Evolutionary conservation across 2,113 vertebrate genomes (phyloP), one percentile per base, ranked within the genome.

Genomic region (zebrafish (Danio rerio)): DNA sequence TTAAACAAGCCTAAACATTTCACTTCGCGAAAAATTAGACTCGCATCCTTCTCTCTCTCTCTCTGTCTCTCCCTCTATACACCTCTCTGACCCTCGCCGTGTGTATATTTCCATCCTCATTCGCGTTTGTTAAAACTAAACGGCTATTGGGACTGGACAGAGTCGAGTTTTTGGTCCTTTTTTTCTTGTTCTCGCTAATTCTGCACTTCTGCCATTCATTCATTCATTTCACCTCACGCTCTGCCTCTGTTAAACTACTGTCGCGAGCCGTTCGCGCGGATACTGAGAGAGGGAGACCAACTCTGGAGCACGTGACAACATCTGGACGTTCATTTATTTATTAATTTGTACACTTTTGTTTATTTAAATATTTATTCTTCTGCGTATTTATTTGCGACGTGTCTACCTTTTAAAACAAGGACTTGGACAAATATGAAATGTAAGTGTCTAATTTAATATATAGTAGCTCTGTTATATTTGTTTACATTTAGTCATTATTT

Each of bases 1-100:
- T 94, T 94, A 94, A 94, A 94, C 94, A 94, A 95, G 94, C 93
- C 94, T 93, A 95, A 95, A 95, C 94, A 94, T 92, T 95, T 93
- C 93, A 94, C 93, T 92, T 91, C 92, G 93, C 92, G 92, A 92
- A 94, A 92, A 93, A 91, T 94, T 93, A 92, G 90, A 94, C 94
- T 94, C 91, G 91, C 93, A 93, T 93, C 93, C 89, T 86, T 92
- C 91, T 92, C 90, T 93, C 84, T 76, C 90, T 93, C 82, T 76
- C 70, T 87, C 83, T 71, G 70, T 62, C 82, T 84, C 83, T 85
- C 69, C 80, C 58, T 86, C 53, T 53, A 49, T 86, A 85, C 80
- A 89, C 87, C 88, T 89, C 86, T 87, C 81, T 89, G 76, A 87
- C 84, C 81, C 85, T 87, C 84, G 87, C 69, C 49, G 77, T 79